A percentile compares a stretch with the other conserved stretches of the same genome.
Conservation (phyloP, 1,140 invertebrate species). For the Ceratina australensis region DNA sequence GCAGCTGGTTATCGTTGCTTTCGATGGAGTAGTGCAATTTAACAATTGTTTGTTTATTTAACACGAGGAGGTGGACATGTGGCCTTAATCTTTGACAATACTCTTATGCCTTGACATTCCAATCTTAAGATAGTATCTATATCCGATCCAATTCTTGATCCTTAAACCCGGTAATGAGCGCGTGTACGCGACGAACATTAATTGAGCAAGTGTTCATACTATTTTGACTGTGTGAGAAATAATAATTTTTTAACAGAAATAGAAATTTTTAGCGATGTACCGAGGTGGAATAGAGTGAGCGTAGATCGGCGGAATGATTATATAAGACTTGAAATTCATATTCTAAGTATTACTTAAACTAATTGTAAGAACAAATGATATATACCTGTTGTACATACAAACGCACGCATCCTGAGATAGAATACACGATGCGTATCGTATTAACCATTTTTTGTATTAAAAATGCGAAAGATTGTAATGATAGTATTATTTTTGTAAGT, state of each 20-base stretch:
- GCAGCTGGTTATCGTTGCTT: neutral
- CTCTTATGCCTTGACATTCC: no score
- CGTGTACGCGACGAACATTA: neutral
- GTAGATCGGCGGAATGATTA: neutral
- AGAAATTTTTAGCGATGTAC: neutral
- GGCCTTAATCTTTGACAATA: slow-evolving; percentile 7
- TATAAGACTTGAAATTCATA: slow-evolving; percentile 32
- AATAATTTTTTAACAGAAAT: slow-evolving; percentile 5
- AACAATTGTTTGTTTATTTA: slow-evolving; percentile 10
- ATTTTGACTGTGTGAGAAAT: neutral
- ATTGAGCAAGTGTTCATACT: neutral
- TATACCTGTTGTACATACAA: slow-evolving; percentile 34
- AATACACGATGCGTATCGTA: slow-evolving; percentile 14
- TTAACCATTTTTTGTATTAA: slow-evolving; percentile 17
- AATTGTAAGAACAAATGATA: neutral
- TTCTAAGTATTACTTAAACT: neutral
- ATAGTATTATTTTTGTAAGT: slow-evolving; percentile 47
- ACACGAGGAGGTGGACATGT: neutral
- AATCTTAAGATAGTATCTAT: no score
- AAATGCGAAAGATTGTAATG: slow-evolving; percentile 22
- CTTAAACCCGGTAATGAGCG: neutral
- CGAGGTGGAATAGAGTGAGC: neutral
- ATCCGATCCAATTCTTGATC: no score
- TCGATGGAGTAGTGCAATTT: slow-evolving; percentile 48
- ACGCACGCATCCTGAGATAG: neutral